A percentile compares a stretch with the other conserved stretches of the same genome.
Conservation (phyloP, 92 coral and sea anemone genomes). For the Scolanthus callimorphus region DNA sequence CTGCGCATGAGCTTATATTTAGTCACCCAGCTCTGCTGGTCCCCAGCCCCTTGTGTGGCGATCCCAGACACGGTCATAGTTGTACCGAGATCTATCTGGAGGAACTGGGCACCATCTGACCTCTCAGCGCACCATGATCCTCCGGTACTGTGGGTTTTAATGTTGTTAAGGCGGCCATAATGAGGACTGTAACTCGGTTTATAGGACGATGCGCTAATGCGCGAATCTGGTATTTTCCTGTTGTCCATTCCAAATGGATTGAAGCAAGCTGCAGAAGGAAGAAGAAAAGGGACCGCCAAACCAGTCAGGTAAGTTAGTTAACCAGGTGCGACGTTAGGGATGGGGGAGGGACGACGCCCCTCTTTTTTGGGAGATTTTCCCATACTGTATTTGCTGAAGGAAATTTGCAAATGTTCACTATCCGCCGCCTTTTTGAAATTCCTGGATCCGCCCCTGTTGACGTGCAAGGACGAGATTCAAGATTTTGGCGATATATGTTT, state of each 20-base stretch:
- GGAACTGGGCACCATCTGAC: slow-evolving; percentile 43
- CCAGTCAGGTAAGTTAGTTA: no score
- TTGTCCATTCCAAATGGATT: slow-evolving; percentile 69
- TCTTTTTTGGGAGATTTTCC: no score
- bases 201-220: slow-evolving; percentile 51
- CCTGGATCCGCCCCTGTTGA: no score
- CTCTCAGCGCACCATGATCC: slow-evolving; percentile 80
- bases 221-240: slow-evolving; percentile 46
- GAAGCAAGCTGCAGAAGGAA: slow-evolving; percentile 49
- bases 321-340: no score
- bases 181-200: slow-evolving; percentile 32
- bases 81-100: slow-evolving; percentile 64
- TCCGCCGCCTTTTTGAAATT: no score
- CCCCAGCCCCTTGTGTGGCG: slow-evolving; percentile 76
- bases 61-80: slow-evolving; percentile 70
- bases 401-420: no score
- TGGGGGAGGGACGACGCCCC: no score
- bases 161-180: slow-evolving; percentile 73
- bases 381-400: no score
- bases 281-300: no score
- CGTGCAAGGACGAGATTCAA: no score
- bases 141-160: slow-evolving; percentile 52
- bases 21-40: slow-evolving; percentile 62
- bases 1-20: slow-evolving; percentile 56
- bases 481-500: no score